These are phyloP conservation scores for Ceyx cyanopectus DNA, from an alignment of 2,113 vertebrate genomes.

Conservation along the genomic window DNA sequence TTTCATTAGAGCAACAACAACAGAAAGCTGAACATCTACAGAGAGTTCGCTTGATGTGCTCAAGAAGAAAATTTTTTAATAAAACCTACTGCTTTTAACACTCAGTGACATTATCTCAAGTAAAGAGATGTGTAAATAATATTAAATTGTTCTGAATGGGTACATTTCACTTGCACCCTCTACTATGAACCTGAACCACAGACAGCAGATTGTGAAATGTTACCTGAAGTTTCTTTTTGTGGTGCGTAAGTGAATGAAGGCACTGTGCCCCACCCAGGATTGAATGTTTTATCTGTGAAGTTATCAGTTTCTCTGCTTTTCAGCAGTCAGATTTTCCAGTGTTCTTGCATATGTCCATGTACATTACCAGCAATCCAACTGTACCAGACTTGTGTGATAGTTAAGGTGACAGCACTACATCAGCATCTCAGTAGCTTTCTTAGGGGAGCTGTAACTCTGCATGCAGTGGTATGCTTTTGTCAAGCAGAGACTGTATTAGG, in stretches of 20 bases:
- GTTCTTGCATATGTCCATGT: not conserved
- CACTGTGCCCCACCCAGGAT: fast-evolving
- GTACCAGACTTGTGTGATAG: too few species aligned
- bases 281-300: not conserved
- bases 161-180: not conserved
- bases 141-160: not conserved
- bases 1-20: not conserved
- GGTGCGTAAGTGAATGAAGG: not conserved
- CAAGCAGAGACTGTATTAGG: not conserved
- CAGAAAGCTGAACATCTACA: not conserved
- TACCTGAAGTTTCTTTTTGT: not conserved
- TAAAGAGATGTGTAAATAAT: not conserved
- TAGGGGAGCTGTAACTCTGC: not conserved
- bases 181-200: not conserved
- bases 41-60: not conserved
- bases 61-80: not conserved
- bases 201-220: fast-evolving
- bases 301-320: fast-evolving
- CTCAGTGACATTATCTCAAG: not conserved
- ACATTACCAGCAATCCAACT: not conserved
- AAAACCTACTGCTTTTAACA: not conserved
- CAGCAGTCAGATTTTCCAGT: not conserved
- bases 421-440: not conserved
- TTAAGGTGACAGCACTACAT: not conserved
- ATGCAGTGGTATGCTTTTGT: fast-evolving